A percentile compares a stretch with the other conserved stretches of the same genome.
phyloP scores from a whole-genome alignment of 2,113 vertebrate species.

The Callocephalon fimbriatum region DNA sequence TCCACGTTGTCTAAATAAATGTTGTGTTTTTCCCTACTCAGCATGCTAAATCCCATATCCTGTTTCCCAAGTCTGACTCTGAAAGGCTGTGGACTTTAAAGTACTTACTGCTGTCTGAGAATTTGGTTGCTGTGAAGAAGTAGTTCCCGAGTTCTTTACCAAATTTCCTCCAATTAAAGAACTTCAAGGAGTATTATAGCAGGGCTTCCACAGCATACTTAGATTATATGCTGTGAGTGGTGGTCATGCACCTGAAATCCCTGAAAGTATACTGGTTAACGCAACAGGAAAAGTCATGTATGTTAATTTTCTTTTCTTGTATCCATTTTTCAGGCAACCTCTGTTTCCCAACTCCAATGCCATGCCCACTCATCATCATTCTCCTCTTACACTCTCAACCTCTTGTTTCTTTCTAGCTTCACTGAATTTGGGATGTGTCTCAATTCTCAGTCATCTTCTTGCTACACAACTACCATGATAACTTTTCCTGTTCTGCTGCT shows the following conservation, averaged over 20 bases:
- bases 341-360: not conserved
- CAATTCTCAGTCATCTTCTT: not conserved
- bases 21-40: not conserved
- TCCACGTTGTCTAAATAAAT: not conserved
- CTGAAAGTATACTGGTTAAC: not conserved
- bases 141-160: not conserved
- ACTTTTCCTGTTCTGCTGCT: not conserved
- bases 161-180: not conserved
- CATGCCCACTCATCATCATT: not conserved
- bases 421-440: not conserved
- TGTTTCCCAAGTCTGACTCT: not conserved
- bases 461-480: not conserved
- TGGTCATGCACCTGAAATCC: not conserved
- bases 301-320: not conserved
- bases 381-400: not conserved
- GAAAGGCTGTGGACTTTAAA: not conserved
- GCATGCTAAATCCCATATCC: not conserved
- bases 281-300: not conserved
- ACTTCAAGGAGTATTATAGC: not conserved
- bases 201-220: not conserved
- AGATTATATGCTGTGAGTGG: not conserved
- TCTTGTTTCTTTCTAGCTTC: not conserved
- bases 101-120: not conserved
- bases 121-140: not conserved
- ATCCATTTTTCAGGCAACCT: not conserved